These are phyloP conservation scores for Amblyraja radiata DNA, from an alignment of 2,797 vertebrate genomes.

Conservation along the genomic window DNA sequence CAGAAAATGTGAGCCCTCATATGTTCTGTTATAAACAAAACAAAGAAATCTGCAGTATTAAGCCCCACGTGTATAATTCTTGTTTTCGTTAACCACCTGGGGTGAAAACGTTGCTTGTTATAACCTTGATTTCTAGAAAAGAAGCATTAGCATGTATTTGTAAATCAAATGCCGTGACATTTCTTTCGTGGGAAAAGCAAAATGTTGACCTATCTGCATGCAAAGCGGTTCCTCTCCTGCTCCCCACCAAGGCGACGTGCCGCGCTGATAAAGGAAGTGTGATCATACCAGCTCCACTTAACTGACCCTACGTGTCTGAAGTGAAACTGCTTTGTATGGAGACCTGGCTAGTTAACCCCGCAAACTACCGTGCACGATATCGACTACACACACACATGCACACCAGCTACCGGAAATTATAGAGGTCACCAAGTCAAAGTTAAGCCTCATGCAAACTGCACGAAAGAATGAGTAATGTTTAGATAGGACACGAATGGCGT, in stretches of 20 bases:
- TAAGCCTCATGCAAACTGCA: neutral
- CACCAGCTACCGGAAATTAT: neutral
- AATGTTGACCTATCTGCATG: neutral
- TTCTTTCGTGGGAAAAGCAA: neutral
- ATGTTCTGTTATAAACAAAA: neutral
- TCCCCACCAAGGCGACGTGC: neutral
- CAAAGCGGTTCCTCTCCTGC: neutral
- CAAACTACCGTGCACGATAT: constrained; percentile 23
- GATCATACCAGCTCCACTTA: neutral
- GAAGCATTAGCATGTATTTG: neutral
- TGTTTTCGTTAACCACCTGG: neutral
- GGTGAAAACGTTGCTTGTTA: neutral
- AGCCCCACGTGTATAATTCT: neutral
- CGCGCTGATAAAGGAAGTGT: constrained; percentile 7
- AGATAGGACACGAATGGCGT: constrained; percentile 14
- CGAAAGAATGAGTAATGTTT: constrained; percentile 12
- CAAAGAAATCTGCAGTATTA: neutral
- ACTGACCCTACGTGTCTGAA: constrained; percentile 12
- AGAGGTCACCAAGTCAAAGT: neutral
- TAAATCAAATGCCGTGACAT: neutral
- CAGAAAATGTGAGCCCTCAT: neutral
- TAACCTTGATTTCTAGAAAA: neutral
- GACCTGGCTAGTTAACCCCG: neutral
- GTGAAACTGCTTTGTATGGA: constrained; percentile 10
- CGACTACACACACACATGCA: neutral